Evolutionary conservation across 2,888 invertebrate species (phyloP), one percentile per base, ranked within the genome.

Genomic region (Mythimna albipuncta): DNA sequence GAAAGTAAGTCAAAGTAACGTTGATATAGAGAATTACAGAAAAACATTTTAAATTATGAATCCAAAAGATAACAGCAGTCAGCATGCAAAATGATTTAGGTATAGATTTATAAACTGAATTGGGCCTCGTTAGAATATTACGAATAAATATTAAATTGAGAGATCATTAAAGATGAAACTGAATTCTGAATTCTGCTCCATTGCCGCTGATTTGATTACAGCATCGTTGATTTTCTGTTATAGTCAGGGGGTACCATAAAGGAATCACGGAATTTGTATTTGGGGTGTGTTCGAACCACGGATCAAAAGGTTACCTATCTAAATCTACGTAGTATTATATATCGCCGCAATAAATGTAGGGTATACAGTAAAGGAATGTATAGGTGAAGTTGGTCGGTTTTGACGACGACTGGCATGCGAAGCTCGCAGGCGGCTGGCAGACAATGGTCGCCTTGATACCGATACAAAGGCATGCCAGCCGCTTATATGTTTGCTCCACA

Each of bases 381-480:
- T 54, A 64, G n/a, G 19, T 59, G 59, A 54, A 54, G 59, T 78
- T 69, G 62, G 65, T 67, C 61, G 55, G 79, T 75, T 75, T 70
- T 69, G 67, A 72, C 69, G 61, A 55, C 59, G 74, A 38, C 76
- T 76, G 89, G 88, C 81, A 87, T 86, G 82, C 82, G 70, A 72
- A 78, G 78, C 83, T 74, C 74, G 85, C 81, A 64, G 70, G 71
- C 69, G 75, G 79, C 77, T 79, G 76, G 72, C 80, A 83, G 79
- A 89, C 84, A 87, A 85, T 74, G 63, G 70, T 78, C 71, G 71
- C 76, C 70, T 82, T 75, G 80, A 85, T 84, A 76, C 75, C 84
- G 84, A 84, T 84, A 88, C 90, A 89, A 90, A 90, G 84, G 88
- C 87, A 87, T 89, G 84, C 88, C 88, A 77, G 38, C 58, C 79